phyloP scores from a whole-genome alignment of 2,113 vertebrate species.

The Polypterus senegalus region DNA sequence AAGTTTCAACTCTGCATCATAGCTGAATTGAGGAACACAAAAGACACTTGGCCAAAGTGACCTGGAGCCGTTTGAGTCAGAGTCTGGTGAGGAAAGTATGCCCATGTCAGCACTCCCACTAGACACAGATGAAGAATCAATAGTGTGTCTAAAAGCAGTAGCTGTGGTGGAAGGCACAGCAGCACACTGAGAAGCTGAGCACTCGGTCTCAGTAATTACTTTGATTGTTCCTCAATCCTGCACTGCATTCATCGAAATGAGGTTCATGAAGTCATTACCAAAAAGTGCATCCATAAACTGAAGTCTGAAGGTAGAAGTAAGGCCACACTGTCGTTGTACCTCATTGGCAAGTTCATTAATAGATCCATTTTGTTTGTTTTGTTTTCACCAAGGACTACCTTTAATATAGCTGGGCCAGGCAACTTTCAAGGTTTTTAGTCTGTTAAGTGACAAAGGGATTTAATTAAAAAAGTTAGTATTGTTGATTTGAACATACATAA shows the following conservation, averaged over 20 bases:
- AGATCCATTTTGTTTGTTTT: no score
- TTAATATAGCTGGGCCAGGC: no score
- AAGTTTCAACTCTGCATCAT: constrained; percentile 16
- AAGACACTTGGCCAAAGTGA: constrained; percentile 14
- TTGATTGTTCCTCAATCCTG: constrained; percentile 14
- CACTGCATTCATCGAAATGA: constrained; percentile 15
- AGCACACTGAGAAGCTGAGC: constrained; percentile 11
- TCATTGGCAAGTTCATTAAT: constrained; percentile 11
- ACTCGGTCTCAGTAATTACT: constrained; percentile 6
- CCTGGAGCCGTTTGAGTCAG: constrained; percentile 1
- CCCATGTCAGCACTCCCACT: constrained; percentile 10
- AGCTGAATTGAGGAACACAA: constrained; percentile 12
- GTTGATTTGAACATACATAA: no score
- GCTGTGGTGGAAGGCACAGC: constrained; percentile 6
- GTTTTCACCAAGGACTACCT: no score
- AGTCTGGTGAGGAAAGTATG: constrained; percentile 9
- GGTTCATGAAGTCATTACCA: constrained; percentile 21
- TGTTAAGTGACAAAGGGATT: no score
- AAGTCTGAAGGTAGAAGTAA: constrained; percentile 14
- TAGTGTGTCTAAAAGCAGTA: background rate
- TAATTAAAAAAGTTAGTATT: no score
- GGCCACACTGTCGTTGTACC: constrained; percentile 14
- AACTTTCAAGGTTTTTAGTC: no score
- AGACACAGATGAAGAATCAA: constrained; percentile 4
- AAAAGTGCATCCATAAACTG: constrained; percentile 21